Conservation (phyloP, 2,113 vertebrate species). For the Gnathonemus echidnorhynchus region DNA sequence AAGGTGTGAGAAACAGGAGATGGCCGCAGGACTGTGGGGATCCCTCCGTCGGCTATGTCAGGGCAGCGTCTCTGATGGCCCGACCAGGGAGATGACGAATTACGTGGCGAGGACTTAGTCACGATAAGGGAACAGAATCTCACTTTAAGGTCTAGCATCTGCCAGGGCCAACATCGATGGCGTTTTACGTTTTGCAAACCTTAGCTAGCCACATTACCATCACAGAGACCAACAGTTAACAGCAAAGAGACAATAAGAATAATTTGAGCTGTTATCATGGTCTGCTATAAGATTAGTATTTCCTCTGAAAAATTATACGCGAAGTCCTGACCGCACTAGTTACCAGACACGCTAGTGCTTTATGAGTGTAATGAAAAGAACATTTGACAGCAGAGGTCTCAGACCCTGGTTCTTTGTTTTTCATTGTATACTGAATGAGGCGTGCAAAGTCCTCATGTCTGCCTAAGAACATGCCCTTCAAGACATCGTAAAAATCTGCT, state of each 20-base stretch:
- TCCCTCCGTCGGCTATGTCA: neutral
- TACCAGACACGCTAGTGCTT: neutral
- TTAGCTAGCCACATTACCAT: neutral
- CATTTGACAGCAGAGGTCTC: neutral
- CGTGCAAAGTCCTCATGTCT: neutral
- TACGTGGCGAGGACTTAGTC: neutral
- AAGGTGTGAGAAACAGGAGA: neutral
- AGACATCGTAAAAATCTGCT: neutral
- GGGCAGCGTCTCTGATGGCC: neutral
- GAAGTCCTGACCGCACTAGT: neutral
- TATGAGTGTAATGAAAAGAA: neutral
- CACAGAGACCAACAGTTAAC: neutral
- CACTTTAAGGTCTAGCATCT: neutral
- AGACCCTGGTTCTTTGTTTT: neutral
- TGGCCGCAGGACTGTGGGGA: neutral
- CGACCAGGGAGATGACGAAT: neutral
- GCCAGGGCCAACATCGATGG: neutral
- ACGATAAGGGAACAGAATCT: neutral
- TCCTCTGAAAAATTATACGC: neutral
- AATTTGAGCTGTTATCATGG: neutral
- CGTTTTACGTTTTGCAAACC: neutral
- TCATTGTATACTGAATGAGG: neutral
- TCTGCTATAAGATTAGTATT: neutral
- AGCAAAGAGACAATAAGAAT: neutral
- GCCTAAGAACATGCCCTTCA: constrained; percentile 1